Conservation (phyloP, 2,888 invertebrate genomes). For the Dromius quadrimaculatus region DNA sequence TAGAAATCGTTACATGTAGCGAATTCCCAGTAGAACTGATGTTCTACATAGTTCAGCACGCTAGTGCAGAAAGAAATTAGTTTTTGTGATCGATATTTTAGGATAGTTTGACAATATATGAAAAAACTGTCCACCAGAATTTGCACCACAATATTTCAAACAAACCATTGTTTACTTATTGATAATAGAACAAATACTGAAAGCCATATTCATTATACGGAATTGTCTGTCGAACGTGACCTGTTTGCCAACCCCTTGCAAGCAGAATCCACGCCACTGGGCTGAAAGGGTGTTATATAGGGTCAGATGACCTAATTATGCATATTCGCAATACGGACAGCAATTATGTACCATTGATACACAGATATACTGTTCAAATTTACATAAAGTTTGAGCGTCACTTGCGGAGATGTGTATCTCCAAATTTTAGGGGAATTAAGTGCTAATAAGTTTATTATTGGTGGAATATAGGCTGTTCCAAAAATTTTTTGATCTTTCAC, state of each 20-base stretch:
- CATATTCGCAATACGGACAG: constrained; percentile 12
- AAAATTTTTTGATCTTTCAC: no score
- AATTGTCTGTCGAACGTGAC: constrained; percentile 36
- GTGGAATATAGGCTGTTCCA: no score
- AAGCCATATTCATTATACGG: constrained; percentile 16
- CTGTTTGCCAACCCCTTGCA: not conserved
- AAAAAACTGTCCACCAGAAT: no score
- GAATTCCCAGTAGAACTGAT: constrained; percentile 25
- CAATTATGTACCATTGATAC: constrained; percentile 19
- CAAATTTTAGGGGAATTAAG: constrained; percentile 3
- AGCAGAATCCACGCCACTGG: not conserved
- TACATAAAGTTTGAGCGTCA: constrained; percentile 4
- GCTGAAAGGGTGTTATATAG: not conserved
- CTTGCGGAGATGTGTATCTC: no score
- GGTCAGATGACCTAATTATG: constrained; percentile 19
- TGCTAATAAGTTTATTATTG: no score
- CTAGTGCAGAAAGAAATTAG: no score
- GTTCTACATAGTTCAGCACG: constrained; percentile 1
- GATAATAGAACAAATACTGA: no score
- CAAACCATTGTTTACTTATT: no score
- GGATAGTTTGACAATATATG: no score
- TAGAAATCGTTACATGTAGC: constrained; percentile 16
- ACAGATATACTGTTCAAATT: constrained; percentile 1
- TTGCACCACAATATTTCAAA: no score
- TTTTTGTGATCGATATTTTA: no score